Base-by-base conservation (phyloP, 2,888 invertebrate species). In the Troilus luridus region DNA sequence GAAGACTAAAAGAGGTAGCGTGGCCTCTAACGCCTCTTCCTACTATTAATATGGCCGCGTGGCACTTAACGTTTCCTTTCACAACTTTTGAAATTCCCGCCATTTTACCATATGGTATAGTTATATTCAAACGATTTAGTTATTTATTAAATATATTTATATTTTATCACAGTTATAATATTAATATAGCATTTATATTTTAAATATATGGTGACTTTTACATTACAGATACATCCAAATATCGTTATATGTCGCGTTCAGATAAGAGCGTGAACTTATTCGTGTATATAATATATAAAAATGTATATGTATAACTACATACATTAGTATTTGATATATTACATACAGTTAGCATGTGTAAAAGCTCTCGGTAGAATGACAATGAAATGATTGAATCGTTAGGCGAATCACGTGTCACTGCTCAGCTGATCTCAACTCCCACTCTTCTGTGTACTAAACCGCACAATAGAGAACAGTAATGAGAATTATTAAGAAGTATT, bases 1-100 rank as follows among this genome's bases (percentile, higher is more conserved):
- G 9, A 14, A 21, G 21, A 14, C 81, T 81, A 81, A 54, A 81
- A 81, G 54, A 54, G 81, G 81, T 21, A 0, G 9, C 11, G 19
- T 56, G 81, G 81, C 81, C 81, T 81, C 81, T 54, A 81, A 17
- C 81, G 81, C 81, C 81, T 81, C 81, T 81, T 81, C 81, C 81
- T 81, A 54, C 81, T 54, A 67, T 67, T 27, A 27, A 67, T 14
- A 67, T 67, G 67, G 67, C 67, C 14, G 67, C 27, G 67, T 5
- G 14, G 67, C 67, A 67, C 67, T 67, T 67, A 67, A 67, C n/a
- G 12, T 67, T 67, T 27, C 67, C 67, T 67, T 67, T 27, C 67
- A 67, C 67, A 67, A 67, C 24, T 24, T 67, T 67, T 6, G 12
- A 67, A 27, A 14, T 24, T 67, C 64, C 24, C n/a, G 64, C 11